A percentile compares a stretch with the other conserved stretches of the same genome.
Conservation (phyloP, 2,888 invertebrate genomes). For the Saturnia pavonia region DNA sequence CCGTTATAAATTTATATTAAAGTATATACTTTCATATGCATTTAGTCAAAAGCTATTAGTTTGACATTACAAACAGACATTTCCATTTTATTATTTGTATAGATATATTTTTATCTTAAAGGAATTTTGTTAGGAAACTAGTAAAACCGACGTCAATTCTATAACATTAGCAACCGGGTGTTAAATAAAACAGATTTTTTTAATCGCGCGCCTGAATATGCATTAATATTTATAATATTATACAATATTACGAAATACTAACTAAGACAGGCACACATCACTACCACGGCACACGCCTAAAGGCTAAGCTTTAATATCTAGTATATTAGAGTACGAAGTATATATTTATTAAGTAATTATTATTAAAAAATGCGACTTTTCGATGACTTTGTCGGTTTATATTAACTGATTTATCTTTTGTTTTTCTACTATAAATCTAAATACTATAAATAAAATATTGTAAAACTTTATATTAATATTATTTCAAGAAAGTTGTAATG, state of each 20-base stretch:
- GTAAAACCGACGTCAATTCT: neutral
- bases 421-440: neutral
- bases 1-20: no score
- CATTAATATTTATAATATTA: neutral
- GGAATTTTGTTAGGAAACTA: neutral
- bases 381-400: neutral
- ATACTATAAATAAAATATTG: neutral
- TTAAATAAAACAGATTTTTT: no score
- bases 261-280: slow-evolving; percentile 64
- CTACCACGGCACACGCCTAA: slow-evolving; percentile 67
- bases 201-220: neutral
- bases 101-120: neutral
- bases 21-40: no score
- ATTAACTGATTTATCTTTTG: neutral
- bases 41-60: no score
- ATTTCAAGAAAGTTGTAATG: neutral
- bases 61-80: no score
- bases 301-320: slow-evolving; percentile 47
- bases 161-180: neutral
- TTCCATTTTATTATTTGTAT: no score
- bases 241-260: slow-evolving; percentile 2
- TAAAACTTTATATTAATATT: neutral
- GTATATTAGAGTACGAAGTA: neutral
- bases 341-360: neutral
- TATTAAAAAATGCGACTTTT: neutral